Conservation (phyloP, 1,140 invertebrate species). For the Sitophilus oryzae region DNA sequence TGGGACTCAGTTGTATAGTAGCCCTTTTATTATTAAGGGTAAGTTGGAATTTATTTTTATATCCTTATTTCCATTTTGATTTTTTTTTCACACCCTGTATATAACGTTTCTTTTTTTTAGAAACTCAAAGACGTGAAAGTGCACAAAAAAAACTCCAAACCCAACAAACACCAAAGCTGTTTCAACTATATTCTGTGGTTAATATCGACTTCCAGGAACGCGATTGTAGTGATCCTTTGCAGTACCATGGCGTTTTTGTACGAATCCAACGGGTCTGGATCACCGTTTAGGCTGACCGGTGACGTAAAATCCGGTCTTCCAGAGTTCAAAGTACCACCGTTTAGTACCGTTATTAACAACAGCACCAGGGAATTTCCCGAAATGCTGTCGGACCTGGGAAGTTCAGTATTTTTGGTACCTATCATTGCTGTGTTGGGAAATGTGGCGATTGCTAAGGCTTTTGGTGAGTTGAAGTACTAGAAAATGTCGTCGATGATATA, state of each 20-base stretch:
- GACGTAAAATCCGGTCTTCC: constrained; percentile 58
- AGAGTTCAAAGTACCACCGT: constrained; percentile 53
- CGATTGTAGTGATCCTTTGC: constrained; percentile 63
- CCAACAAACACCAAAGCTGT: constrained; percentile 42
- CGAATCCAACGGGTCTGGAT: constrained; percentile 40
- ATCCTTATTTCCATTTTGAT: too few species aligned
- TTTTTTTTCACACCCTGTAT: too few species aligned
- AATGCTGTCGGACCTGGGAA: constrained; percentile 58
- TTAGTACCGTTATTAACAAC: constrained; percentile 52
- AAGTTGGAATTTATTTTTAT: constrained; percentile 38
- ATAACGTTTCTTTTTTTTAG: too few species aligned
- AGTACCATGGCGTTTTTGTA: constrained; percentile 54
- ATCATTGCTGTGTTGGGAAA: constrained; percentile 79
- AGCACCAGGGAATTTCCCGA: constrained; percentile 44
- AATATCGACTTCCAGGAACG: constrained; percentile 72
- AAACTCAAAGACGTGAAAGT: constrained; percentile 56
- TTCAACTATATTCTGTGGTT: constrained; percentile 61
- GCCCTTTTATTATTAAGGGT: constrained; percentile 66
- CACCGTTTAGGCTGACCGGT: constrained; percentile 62
- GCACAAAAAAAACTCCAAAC: constrained; percentile 27
- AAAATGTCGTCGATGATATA: not conserved
- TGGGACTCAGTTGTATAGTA: constrained; percentile 66
- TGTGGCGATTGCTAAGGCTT: constrained; percentile 81
- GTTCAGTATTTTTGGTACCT: constrained; percentile 70
- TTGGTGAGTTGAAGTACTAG: constrained; percentile 50